A percentile compares a stretch with the other conserved stretches of the same genome.
Evolutionary conservation across 2,113 vertebrate genomes (phyloP).

Genomic region (Rattus rattus): DNA sequence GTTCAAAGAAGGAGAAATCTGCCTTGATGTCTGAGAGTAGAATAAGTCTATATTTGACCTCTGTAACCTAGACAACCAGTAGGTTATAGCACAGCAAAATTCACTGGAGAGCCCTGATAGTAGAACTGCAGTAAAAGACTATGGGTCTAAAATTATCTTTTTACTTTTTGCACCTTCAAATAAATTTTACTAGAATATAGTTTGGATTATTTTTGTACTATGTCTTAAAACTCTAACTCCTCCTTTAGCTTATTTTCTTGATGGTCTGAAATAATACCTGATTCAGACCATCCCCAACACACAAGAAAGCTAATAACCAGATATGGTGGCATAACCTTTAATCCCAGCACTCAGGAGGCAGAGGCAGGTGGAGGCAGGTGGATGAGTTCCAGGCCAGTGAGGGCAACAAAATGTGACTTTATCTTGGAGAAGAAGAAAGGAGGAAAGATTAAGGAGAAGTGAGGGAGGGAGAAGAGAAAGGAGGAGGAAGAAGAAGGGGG

Average conservation of each 20-base stretch:
- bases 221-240: background rate
- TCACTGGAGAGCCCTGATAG: background rate
- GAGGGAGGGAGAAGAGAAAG: background rate
- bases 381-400: background rate
- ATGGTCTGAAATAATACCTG: slow-evolving; percentile 37
- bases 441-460: background rate
- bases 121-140: background rate
- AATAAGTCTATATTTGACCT: background rate
- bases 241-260: slow-evolving; percentile 22
- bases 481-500: background rate
- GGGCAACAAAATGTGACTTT: background rate
- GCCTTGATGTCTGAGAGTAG: background rate
- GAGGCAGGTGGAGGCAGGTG: background rate
- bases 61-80: background rate
- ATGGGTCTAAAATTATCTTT: background rate
- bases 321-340: background rate
- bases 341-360: background rate
- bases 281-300: background rate
- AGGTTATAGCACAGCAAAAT: background rate
- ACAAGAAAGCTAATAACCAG: background rate
- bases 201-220: slow-evolving; percentile 30
- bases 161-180: background rate
- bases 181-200: background rate
- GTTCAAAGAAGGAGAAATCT: background rate
- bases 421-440: background rate